Conservation (phyloP, 2,113 vertebrate genomes). For the Cathartes aura region DNA sequence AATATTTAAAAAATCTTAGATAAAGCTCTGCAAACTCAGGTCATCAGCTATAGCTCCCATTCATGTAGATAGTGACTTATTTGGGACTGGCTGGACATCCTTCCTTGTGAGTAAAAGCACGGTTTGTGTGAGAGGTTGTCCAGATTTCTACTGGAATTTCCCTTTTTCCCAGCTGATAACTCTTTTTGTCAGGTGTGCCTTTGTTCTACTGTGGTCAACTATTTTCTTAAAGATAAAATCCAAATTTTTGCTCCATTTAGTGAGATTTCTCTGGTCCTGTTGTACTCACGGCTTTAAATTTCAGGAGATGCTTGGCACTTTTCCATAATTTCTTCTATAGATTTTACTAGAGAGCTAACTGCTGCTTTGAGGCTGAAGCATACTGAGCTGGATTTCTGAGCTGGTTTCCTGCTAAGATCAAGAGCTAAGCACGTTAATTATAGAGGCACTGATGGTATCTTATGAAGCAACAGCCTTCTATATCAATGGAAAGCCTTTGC, state of each 20-base stretch:
- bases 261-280: background rate
- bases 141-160: background rate
- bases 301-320: background rate
- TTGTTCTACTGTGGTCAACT: background rate
- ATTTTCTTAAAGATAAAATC: background rate
- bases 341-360: background rate
- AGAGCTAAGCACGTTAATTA: background rate
- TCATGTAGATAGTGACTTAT: background rate
- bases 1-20: background rate
- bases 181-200: background rate
- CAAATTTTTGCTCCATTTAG: background rate
- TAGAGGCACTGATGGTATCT: background rate
- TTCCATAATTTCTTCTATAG: background rate
- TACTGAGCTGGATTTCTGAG: background rate
- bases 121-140: background rate
- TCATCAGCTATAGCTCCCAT: background rate
- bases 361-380: background rate
- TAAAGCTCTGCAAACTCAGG: background rate
- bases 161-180: background rate
- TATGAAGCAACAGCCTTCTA: background rate
- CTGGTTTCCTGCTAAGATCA: background rate
- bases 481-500: background rate
- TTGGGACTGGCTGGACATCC: background rate
- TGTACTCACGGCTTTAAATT: background rate
- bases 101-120: background rate